Evolutionary conservation across 2,888 invertebrate genomes (phyloP).

Genomic region (Arrhopalites spinosus): DNA sequence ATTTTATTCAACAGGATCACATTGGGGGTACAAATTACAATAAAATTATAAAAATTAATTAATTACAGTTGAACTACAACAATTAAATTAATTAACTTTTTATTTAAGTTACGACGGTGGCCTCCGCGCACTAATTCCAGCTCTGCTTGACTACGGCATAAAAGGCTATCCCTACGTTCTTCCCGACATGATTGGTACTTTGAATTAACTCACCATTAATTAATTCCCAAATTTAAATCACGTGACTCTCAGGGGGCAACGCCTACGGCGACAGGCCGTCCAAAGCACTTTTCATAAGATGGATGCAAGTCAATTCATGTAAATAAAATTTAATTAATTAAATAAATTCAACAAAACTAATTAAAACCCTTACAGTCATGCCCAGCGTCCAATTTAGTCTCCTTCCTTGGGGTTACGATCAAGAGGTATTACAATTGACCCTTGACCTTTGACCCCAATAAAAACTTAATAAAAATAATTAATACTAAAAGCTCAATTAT

Average conservation of each 20-base stretch:
- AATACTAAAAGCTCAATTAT: too few relatives aligned
- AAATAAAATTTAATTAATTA: background rate
- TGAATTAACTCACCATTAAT: background rate
- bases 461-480: too few relatives aligned
- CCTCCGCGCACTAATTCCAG: conserved; percentile 61
- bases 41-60: too few relatives aligned
- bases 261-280: conserved; percentile 59
- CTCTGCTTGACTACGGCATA: conserved; percentile 62
- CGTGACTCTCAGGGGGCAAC: conserved; percentile 56
- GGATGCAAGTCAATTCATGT: conserved; percentile 66
- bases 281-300: conserved; percentile 68
- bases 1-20: too few relatives aligned
- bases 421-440: conserved; percentile 59
- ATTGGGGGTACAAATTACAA: too few relatives aligned
- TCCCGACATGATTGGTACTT: conserved; percentile 75
- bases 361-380: conserved; percentile 62
- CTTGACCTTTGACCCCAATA: background rate
- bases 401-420: conserved; percentile 78
- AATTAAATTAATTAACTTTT: too few relatives aligned
- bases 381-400: conserved; percentile 80
- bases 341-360: background rate
- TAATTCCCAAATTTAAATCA: background rate
- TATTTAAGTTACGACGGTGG: conserved; percentile 58
- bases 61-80: too few relatives aligned
- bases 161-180: conserved; percentile 72